Evolutionary conservation across 2,113 vertebrate species (phyloP).

Genomic region (Oncorhynchus masou): DNA sequence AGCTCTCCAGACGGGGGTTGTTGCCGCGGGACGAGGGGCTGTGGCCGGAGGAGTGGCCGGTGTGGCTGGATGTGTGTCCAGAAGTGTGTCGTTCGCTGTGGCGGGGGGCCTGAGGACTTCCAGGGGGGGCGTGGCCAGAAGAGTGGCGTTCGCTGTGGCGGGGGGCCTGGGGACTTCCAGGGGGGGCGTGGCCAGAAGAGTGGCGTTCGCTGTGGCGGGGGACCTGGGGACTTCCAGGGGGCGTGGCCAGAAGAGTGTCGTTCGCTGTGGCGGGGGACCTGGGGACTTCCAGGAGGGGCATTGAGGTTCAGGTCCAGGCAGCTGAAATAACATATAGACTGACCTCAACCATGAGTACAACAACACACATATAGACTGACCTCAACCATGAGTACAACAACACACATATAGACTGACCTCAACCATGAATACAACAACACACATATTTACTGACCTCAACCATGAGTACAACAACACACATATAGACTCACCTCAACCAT

Average conservation of each 20-base stretch:
- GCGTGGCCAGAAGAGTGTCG: constrained; percentile 52
- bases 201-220: constrained; percentile 51
- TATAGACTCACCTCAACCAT: too few species aligned
- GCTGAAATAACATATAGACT: constrained; percentile 68
- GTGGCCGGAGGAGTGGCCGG: constrained; percentile 70
- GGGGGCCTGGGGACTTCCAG: constrained; percentile 33
- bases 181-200: constrained; percentile 49
- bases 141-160: constrained; percentile 51
- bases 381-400: too few species aligned
- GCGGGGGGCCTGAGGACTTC: constrained; percentile 33
- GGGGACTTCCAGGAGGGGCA: constrained; percentile 31
- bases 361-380: too few species aligned
- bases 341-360: too few species aligned
- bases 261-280: constrained; percentile 43
- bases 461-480: too few species aligned
- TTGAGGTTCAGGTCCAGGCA: constrained; percentile 87
- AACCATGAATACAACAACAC: too few species aligned
- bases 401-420: too few species aligned
- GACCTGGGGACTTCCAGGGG: constrained; percentile 78
- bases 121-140: constrained; percentile 50
- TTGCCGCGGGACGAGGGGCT: too few species aligned
- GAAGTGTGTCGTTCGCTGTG: constrained; percentile 67
- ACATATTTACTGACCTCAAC: too few species aligned
- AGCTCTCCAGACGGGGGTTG: constrained; percentile 71
- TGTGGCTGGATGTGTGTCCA: constrained; percentile 56